Evolutionary conservation across 2,888 invertebrate genomes (phyloP), one percentile per base, ranked within the genome.

Genomic region (Folsomia manolachei): DNA sequence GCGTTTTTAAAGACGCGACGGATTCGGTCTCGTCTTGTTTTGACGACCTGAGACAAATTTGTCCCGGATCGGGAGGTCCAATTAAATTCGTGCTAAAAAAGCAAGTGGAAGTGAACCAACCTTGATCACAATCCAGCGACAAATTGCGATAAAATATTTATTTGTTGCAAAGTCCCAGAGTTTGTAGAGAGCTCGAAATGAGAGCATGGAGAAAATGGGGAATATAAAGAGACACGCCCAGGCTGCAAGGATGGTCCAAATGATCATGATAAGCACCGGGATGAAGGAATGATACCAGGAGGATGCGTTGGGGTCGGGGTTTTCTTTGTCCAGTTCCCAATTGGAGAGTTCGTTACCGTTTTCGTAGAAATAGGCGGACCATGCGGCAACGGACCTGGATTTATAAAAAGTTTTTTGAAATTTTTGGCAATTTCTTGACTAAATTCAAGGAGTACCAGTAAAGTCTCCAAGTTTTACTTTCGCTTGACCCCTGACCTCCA

Each of bases 1-100:
- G 67, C 67, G 26, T 67, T 53, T 67, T 25, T 21, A 21, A 26
- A 67, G 1, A 67, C 56, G 7, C 27, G 14, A n/a, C 53, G 67
- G 23, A 67, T 19, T n/a, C 25, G 4, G 14, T 56, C 19, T 26
- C 67, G 14, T 21, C 26, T 2, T 7, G 26, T 26, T 56, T 26
- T 53, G n/a, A 7, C 67, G n/a, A 23, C 1, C 67, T 67, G 60
- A 4, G 24, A 2, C 4, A 23, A 26, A 63, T 63, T n/a, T n/a
- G n/a, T n/a, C n/a, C n/a, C n/a, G n/a, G n/a, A n/a, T n/a, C n/a
- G n/a, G n/a, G n/a, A n/a, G n/a, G n/a, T n/a, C n/a, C n/a, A n/a
- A n/a, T n/a, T n/a, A n/a, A n/a, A n/a, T n/a, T n/a, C n/a, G n/a
- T n/a, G n/a, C n/a, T n/a, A n/a, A n/a, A n/a, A n/a, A n/a, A n/a